Base-by-base conservation (phyloP, 2,888 invertebrate species). In the Drosophila birchii region DNA sequence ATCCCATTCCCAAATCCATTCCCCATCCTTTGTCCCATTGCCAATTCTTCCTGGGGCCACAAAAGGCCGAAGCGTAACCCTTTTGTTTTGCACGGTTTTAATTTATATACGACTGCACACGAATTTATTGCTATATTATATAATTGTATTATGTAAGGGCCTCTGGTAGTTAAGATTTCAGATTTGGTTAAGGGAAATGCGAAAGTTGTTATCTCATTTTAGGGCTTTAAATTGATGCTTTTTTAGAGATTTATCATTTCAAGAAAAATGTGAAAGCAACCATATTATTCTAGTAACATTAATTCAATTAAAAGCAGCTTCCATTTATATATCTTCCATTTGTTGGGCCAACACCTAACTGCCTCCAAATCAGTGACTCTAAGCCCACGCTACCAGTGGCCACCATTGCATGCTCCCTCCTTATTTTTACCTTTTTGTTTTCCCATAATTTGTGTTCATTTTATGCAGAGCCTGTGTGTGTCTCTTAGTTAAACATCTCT, bases 401-500 rank as follows among this genome's bases (percentile, higher is more conserved):
- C 44, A 39, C 67, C 75, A 75, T 73, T 58, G 75, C 72, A 72
- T 57, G 67, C 53, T 18, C 16, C 18, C 20, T 20, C 41, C 36
- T 11, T 16, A 5, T 26, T 32, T 38, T 43, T 45, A 14, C 20
- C 53, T 14, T 43, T 23, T 49, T 32, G 49, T 43, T 51, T 64
- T 64, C 41, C 64, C 64, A 66, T 66, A 51, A 66, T 66, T 66
- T 66, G 64, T 66, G 64, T 66, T 66, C 64, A 43, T 38, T 66
- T 66, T 66, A 66, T 66, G 68, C 58, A 43, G 75, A 64, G 64
- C 71, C 72, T 63, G 64, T 49, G 79, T 57, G 78, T 88, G 84
- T 84, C 84, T 75, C 78, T 81, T 84, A 89, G 86, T 86, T 86
- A 86, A 89, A 82, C 86, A 86, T 88, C 88, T 88, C 88, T 80